Base-by-base conservation (phyloP, 1,140 invertebrate species). In the Calliopsis andreniformis region DNA sequence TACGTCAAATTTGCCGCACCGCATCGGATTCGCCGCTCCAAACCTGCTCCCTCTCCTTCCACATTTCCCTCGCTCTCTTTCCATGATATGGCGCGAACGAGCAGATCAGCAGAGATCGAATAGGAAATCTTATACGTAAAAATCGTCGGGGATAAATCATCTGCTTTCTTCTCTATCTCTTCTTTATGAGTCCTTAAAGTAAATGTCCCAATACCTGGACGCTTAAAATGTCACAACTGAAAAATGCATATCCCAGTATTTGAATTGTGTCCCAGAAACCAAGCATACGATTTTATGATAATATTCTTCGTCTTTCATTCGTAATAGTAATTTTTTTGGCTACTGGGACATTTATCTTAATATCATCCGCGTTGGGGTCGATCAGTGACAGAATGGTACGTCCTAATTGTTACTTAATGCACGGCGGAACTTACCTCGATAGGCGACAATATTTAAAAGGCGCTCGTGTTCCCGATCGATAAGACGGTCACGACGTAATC, bases 1-100 rank as follows among this genome's bases (percentile, higher is more conserved):
- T 73, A 73, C 71, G 71, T 73, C 71, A 73, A 73, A 73, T 73
- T 73, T 73, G 71, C 71, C 51, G 62, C 51, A 73, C 71, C 62
- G 71, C 62, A 32, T 56, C 71, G 51, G 62, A 56, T 67, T 66
- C 51, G 62, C 35, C 25, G 62, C 39, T 35, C 20, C 35, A n/a
- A 55, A 66, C 71, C 30, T 39, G 16, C 39, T 59, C 39, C 23
- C 8, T 47, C 68, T 62, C 56, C 23, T 25, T 51, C 45, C 20
- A 32, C 23, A 1, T 18, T 51, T 16, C 23, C 14, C 6, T 10
- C 0, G 16, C 3, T 20, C 23, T 6, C 18, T 42, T 8, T 6
- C 12, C 12, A 8, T 23, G 7, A n/a, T 25, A 12, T 25, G 7
- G 35, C 6, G 25, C 55, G 16, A 20, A 8, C n/a, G 23, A 18